Evolutionary conservation across 2,888 invertebrate species (phyloP), one percentile per base, ranked within the genome.

Genomic region (Rutpela maculata): DNA sequence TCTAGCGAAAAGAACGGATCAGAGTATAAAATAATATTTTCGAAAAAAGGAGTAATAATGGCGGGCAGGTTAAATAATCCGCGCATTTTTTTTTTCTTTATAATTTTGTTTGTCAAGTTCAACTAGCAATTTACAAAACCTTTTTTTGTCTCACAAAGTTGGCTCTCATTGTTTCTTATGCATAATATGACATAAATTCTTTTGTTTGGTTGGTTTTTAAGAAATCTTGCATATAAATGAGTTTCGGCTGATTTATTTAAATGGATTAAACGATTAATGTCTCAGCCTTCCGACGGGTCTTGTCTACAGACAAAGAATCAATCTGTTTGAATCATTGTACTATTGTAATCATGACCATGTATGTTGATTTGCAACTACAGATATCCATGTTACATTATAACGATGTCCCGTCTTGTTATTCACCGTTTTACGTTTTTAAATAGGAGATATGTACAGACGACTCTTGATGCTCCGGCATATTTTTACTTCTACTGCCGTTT

Each of bases 241-340:
- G 85, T 84, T 84, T 87, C 84, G 85, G 85, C 85, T 86, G 88
- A 88, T 88, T 87, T 88, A 88, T 87, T 87, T 84, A 86, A 87
- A 87, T 88, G 87, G 87, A 88, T 88, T 88, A 86, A 86, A 86
- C 88, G 88, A 88, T 87, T 88, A 87, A 87, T 87, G 87, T 87
- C 87, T 83, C 82, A 82, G 83, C 86, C 85, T 86, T 86, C 86
- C 85, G 86, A 86, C 87, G 85, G 85, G 81, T 84, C 85, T 85
- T 86, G 87, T 86, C 86, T 85, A 84, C 85, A 84, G 85, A 88
- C 88, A 88, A 87, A 87, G 88, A 88, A 87, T 88, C 88, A 88
- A 88, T 88, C 87, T 86, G 85, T 84, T 87, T 87, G 87, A 88
- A 86, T 87, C 88, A 88, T 88, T 88, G 87, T 87, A 86, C 88